Evolutionary conservation across 2,113 vertebrate genomes (phyloP).

Genomic region (Tylochromis polylepis): DNA sequence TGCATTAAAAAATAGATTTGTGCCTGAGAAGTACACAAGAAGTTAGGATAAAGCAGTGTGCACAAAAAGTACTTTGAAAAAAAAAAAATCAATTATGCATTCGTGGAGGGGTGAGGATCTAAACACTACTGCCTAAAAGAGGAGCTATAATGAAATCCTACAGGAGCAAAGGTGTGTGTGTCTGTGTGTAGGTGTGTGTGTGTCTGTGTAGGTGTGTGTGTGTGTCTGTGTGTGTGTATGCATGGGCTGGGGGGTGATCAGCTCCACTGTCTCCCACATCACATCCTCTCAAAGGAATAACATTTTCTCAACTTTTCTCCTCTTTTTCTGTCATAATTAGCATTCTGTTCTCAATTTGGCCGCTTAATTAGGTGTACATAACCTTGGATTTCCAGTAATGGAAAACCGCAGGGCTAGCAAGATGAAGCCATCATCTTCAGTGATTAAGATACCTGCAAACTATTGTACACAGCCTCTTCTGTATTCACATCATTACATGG

Average conservation of each 20-base stretch:
- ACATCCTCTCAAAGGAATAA: slow-evolving; percentile 77
- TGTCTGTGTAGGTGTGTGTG: not conserved
- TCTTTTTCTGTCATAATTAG: slow-evolving; percentile 78
- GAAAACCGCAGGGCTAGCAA: slow-evolving; percentile 76
- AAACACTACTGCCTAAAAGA: slow-evolving; percentile 70
- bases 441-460: slow-evolving; percentile 73
- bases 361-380: slow-evolving; percentile 84
- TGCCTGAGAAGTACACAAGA: slow-evolving; percentile 51
- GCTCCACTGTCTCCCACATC: slow-evolving; percentile 69
- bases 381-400: slow-evolving; percentile 83
- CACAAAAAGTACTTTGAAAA: slow-evolving; percentile 65
- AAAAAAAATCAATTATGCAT: slow-evolving; percentile 77
- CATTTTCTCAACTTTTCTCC: slow-evolving; percentile 75
- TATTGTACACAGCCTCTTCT: slow-evolving; percentile 69
- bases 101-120: slow-evolving; percentile 69
- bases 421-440: slow-evolving; percentile 79
- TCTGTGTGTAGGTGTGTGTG: not conserved
- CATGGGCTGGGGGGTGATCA: slow-evolving; percentile 55
- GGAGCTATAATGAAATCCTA: slow-evolving; percentile 72
- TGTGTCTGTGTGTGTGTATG: not conserved
- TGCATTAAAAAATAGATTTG: slow-evolving; percentile 55
- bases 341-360: slow-evolving; percentile 81
- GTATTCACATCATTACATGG: slow-evolving; percentile 72
- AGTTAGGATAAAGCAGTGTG: slow-evolving; percentile 45
- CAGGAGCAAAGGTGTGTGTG: slow-evolving; percentile 24